Conservation (phyloP, 2,888 invertebrate species). For the Catocala fraxini region DNA sequence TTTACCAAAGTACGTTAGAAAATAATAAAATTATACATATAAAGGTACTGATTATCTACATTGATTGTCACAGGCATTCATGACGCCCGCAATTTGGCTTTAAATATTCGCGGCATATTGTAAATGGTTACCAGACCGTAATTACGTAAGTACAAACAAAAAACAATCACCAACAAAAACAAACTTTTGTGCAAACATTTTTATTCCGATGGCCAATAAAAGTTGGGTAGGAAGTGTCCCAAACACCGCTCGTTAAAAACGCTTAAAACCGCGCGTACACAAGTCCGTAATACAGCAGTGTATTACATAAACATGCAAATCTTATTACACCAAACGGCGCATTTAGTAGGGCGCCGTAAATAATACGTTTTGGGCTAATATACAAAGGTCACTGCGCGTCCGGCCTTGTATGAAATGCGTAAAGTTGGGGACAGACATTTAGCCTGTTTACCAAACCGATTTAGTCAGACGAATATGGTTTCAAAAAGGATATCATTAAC, state of each 20-base stretch:
- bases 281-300: slow-evolving; percentile 1
- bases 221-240: not conserved
- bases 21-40: no score
- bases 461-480: no score
- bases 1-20: no score
- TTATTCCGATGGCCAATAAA: not conserved
- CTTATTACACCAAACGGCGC: slow-evolving; percentile 21
- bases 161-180: no score
- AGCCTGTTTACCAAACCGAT: not conserved
- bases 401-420: slow-evolving; percentile 34
- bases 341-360: slow-evolving; percentile 32
- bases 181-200: no score
- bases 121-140: no score
- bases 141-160: no score
- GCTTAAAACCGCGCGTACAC: not conserved
- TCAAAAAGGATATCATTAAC: no score
- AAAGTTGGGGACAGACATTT: slow-evolving; percentile 5
- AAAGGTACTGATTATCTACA: no score
- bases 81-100: no score
- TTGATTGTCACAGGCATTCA: no score
- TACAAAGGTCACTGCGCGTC: slow-evolving; percentile 28
- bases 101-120: no score
- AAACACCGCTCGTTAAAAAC: not conserved
- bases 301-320: slow-evolving; percentile 34
- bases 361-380: slow-evolving; percentile 39